These are phyloP conservation scores for Epicauta chinensis DNA, from an alignment of 1,140 invertebrate species.

Conservation along the genomic window DNA sequence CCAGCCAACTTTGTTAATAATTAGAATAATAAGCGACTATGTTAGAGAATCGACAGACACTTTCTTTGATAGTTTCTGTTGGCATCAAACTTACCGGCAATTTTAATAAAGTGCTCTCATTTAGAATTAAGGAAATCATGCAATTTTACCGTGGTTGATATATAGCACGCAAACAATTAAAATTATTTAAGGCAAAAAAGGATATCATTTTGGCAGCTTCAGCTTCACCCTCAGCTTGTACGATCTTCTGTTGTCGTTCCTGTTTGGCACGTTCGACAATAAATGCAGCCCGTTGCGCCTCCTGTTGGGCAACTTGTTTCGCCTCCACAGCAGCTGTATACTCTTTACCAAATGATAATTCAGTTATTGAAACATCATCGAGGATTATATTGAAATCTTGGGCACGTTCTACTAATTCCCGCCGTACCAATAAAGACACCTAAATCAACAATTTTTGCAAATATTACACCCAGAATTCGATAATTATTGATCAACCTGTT, in stretches of 20 bases:
- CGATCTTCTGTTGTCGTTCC: conserved; percentile 98
- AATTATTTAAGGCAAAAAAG: conserved; percentile 48
- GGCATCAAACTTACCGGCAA: no score
- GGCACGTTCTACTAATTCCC: conserved; percentile 93
- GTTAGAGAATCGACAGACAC: no score
- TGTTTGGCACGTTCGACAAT: conserved; percentile 97
- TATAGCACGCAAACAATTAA: no score
- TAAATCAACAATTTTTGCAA: no score
- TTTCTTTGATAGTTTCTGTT: no score
- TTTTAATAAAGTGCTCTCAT: no score
- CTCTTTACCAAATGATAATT: conserved; percentile 97
- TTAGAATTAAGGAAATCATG: no score
- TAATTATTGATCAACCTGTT: conserved; percentile 81
- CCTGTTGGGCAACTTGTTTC: conserved; percentile 99
- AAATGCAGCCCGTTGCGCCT: conserved; percentile 97
- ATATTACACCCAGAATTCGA: no score
- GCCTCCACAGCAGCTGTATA: conserved; percentile 99
- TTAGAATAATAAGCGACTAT: no score
- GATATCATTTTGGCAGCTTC: conserved; percentile 96
- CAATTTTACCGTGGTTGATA: no score
- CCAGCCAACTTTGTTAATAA: no score
- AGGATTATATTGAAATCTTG: conserved; percentile 98
- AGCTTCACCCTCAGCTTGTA: conserved; percentile 99
- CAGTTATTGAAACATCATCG: conserved; percentile 99
- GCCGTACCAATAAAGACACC: conserved; percentile 85